Percentiles rank a stretch among this genome's conserved stretches.
These are phyloP conservation scores for Scaptomyza flava DNA, from an alignment of 2,888 invertebrate species.

Conservation along the genomic window DNA sequence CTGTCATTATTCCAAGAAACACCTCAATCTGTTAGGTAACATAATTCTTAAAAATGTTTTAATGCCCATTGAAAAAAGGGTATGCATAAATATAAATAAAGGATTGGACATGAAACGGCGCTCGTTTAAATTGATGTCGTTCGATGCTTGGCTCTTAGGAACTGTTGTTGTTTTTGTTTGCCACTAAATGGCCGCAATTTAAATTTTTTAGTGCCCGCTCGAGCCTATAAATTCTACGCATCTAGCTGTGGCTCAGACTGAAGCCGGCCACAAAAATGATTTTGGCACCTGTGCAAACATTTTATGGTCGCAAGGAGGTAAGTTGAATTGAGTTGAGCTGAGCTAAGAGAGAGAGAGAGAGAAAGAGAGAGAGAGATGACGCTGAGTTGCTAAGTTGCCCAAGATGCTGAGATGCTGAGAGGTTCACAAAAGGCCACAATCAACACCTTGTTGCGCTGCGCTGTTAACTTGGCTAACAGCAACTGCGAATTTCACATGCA, in stretches of 20 bases:
- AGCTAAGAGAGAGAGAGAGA: not conserved
- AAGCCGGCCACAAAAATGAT: slow-evolving; percentile 32
- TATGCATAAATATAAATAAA: slow-evolving; percentile 16
- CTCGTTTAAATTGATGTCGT: slow-evolving; percentile 71
- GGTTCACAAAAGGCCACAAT: slow-evolving; percentile 61
- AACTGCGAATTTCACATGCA: not conserved
- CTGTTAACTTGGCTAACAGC: slow-evolving; percentile 1
- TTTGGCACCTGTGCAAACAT: slow-evolving; percentile 61
- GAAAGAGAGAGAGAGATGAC: not conserved
- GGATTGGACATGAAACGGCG: slow-evolving; percentile 52
- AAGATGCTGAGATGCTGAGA: slow-evolving; percentile 32
- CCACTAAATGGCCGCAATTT: slow-evolving; percentile 74
- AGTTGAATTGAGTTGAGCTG: not conserved
- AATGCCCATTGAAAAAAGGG: not conserved
- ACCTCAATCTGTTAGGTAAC: not conserved
- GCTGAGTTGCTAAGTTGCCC: slow-evolving; percentile 8
- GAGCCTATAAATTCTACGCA: slow-evolving; percentile 67
- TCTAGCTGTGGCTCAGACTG: slow-evolving; percentile 33
- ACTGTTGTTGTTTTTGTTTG: slow-evolving; percentile 16
- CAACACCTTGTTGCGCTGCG: slow-evolving; percentile 59
- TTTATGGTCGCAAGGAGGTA: slow-evolving; percentile 41
- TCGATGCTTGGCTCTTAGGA: slow-evolving; percentile 34
- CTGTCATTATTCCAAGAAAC: too few relatives aligned
- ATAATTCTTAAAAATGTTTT: not conserved
- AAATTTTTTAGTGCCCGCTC: slow-evolving; percentile 72